Evolutionary conservation across 92 coral and sea anemone species (phyloP), one percentile per base, ranked within the genome.

Genomic region (Zoanthus gigantus): DNA sequence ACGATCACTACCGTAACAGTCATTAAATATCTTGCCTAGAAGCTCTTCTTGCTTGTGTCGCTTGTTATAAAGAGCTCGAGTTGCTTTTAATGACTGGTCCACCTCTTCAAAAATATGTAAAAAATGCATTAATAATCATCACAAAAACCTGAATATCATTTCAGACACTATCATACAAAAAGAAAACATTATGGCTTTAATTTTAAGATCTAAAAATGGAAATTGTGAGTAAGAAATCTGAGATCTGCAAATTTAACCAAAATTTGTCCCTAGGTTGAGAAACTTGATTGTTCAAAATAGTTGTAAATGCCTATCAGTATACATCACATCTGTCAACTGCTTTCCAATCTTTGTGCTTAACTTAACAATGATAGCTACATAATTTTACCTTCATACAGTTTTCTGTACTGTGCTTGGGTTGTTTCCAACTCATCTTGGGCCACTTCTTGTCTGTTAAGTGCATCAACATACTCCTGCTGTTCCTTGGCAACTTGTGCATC

Each of bases 371-470:
- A n/a, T 17, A 63, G 10, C 3, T 63, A 28, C 28, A 63, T 17
- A 17, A 1, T 0, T 5, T 5, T 79, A 81, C 85, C 86, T 46
- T 94, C 83, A 77, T 96, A 95, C 29, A 95, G 87, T 65, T 90
- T 89, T 84, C 92, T 93, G 78, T 96, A 96, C 80, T 95, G 94
- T 76, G 87, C 81, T 71, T 92, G 92, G 72, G 83, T 77, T 48
- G 87, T 88, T 53, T 89, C 90, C 52, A 90, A 78, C 68, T 95
- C 99, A 65, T 95, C 95, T 67, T 95, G 84, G 0, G 98, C 98
- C 78, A 96, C 98, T 78, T 96, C 99, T 78, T 96, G 97, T 5
- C 88, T 77, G 88, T 96, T 96, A 46, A 96, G 74, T 7, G 99
- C 99, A 77, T 95, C 99, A 12, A 95, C 85, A 85, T 96, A 96